Percentiles rank a stretch among this genome's conserved stretches.
These are phyloP conservation scores for Leucozona laternaria DNA, from an alignment of 2,888 invertebrate genomes.

Conservation along the genomic window DNA sequence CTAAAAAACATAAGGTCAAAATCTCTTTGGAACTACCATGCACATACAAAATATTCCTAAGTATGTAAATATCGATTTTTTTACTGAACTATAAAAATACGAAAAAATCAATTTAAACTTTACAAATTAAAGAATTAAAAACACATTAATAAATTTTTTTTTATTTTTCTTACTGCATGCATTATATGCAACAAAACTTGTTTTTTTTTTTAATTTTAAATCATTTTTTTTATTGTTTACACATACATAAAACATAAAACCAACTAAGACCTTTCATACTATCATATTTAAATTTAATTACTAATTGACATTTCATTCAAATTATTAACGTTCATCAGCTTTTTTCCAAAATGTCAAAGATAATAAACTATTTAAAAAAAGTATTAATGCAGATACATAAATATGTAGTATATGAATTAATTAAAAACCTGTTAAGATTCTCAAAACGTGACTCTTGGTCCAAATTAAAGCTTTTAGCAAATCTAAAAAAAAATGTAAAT, in stretches of 20 bases:
- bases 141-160: no score
- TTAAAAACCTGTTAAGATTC: conserved; percentile 13
- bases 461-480: conserved; percentile 8
- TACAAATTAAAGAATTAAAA: no score
- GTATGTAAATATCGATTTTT: no score
- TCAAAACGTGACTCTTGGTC: background rate
- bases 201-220: background rate
- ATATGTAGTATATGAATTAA: background rate
- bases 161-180: no score
- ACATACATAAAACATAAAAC: background rate
- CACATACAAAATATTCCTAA: no score
- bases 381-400: background rate
- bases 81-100: no score
- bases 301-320: conserved; percentile 50
- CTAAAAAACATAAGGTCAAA: no score
- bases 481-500: background rate
- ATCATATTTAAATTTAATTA: background rate
- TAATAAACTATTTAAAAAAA: background rate
- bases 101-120: background rate
- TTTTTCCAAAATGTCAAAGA: conserved; percentile 58
- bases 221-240: background rate
- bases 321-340: conserved; percentile 37
- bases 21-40: no score
- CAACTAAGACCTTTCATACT: conserved; percentile 13
- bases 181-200: background rate